Percentiles rank a stretch among this genome's conserved stretches.
Conservation (phyloP, 2,888 invertebrate genomes). For the Catocala fraxini region DNA sequence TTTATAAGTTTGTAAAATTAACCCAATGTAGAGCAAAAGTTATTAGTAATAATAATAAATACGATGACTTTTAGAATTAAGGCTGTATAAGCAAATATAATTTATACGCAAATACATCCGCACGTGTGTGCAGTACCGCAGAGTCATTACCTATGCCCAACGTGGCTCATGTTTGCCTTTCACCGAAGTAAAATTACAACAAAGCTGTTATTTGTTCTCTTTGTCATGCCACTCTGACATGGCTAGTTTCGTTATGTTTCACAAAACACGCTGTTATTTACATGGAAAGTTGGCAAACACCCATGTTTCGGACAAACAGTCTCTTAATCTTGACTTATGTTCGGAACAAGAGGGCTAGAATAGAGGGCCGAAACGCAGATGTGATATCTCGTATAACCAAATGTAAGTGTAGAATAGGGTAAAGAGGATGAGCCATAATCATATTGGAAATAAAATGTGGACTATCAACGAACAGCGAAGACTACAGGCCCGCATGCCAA, state of each 20-base stretch:
- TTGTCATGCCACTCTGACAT: conserved; percentile 39
- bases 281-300: conserved; percentile 54
- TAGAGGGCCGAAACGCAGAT: not conserved
- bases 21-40: no score
- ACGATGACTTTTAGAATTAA: no score
- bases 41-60: no score
- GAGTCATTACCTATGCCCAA: conserved; percentile 34
- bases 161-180: conserved; percentile 38
- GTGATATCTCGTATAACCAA: not conserved
- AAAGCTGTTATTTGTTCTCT: conserved; percentile 47
- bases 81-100: no score
- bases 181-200: conserved; percentile 43
- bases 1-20: no score
- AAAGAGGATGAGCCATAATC: no score
- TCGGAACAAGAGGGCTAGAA: conserved; percentile 7
- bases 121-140: conserved; percentile 16
- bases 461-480: no score
- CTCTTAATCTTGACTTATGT: conserved; percentile 59
- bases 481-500: no score
- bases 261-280: conserved; percentile 51
- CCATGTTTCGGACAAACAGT: conserved; percentile 41
- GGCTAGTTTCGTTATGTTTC: conserved; percentile 46
- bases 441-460: no score
- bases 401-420: no score
- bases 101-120: not conserved